These are phyloP conservation scores for Dendropsophus ebraccatus DNA, from an alignment of 2,113 vertebrate species.

Conservation along the genomic window DNA sequence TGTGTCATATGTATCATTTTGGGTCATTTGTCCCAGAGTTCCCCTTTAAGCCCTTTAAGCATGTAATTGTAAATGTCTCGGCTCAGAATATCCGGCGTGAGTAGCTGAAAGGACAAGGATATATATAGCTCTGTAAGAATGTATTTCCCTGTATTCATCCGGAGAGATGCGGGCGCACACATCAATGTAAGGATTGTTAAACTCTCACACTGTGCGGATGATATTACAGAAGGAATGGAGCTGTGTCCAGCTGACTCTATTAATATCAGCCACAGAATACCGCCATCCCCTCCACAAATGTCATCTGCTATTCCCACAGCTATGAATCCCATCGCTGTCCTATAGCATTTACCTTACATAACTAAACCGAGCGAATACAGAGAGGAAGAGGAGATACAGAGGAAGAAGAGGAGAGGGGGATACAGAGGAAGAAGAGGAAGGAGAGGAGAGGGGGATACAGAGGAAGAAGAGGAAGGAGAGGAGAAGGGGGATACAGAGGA, in stretches of 20 bases:
- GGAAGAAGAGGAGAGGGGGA: too few relatives aligned
- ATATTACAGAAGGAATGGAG: slow-evolving; percentile 43
- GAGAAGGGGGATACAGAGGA: too few relatives aligned
- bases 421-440: too few relatives aligned
- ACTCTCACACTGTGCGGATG: slow-evolving; percentile 48
- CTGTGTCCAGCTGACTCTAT: slow-evolving; percentile 51
- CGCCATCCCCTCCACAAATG: slow-evolving; percentile 26
- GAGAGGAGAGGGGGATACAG: too few relatives aligned
- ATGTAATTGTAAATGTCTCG: background rate
- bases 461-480: too few relatives aligned
- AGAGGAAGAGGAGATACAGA: background rate
- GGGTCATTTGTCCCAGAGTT: background rate
- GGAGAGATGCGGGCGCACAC: slow-evolving; percentile 20
- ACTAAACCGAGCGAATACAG: too few relatives aligned
- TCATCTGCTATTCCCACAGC: background rate
- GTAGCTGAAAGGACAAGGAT: background rate
- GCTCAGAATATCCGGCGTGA: background rate
- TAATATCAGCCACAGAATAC: slow-evolving; percentile 43
- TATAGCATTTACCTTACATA: background rate
- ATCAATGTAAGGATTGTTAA: slow-evolving; percentile 45
- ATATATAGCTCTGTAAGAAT: slow-evolving; percentile 28
- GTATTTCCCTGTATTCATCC: slow-evolving; percentile 7
- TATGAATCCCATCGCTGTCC: slow-evolving; percentile 4
- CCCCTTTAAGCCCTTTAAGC: slow-evolving; percentile 7
- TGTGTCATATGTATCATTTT: too few relatives aligned